Evolutionary conservation across 2,888 invertebrate genomes (phyloP).

Genomic region (Eupithecia subumbrata): DNA sequence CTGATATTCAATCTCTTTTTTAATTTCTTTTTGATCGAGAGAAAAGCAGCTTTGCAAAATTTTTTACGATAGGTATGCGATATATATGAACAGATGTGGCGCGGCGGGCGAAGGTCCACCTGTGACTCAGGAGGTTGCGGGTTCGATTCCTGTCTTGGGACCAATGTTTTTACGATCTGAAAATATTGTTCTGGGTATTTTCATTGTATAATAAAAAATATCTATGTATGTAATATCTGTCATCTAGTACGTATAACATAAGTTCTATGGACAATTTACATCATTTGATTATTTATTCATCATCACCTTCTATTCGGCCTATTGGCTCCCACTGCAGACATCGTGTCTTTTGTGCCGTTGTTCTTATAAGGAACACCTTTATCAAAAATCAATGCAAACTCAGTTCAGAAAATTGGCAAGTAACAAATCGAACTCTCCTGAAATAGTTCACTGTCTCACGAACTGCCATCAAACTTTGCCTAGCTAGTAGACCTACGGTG

Average conservation of each 20-base stretch:
- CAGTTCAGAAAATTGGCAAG: neutral
- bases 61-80: neutral
- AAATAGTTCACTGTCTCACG: slow-evolving; percentile 11
- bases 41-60: neutral
- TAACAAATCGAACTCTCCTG: neutral
- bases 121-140: neutral
- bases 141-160: neutral
- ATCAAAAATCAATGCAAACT: neutral
- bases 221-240: neutral
- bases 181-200: neutral
- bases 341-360: too few species aligned
- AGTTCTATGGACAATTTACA: neutral
- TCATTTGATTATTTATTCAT: neutral
- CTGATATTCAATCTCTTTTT: slow-evolving; percentile 5
- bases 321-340: too few species aligned
- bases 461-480: slow-evolving; percentile 13
- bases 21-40: slow-evolving; percentile 8
- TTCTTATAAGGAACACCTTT: too few species aligned
- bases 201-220: neutral
- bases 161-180: neutral
- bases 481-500: slow-evolving; percentile 17
- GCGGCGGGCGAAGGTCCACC: neutral
- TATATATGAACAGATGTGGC: neutral
- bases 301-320: neutral
- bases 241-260: neutral